Percentiles rank a stretch among this genome's conserved stretches.
Conservation (phyloP, 2,888 invertebrate species). For the Nymphalis urticae region DNA sequence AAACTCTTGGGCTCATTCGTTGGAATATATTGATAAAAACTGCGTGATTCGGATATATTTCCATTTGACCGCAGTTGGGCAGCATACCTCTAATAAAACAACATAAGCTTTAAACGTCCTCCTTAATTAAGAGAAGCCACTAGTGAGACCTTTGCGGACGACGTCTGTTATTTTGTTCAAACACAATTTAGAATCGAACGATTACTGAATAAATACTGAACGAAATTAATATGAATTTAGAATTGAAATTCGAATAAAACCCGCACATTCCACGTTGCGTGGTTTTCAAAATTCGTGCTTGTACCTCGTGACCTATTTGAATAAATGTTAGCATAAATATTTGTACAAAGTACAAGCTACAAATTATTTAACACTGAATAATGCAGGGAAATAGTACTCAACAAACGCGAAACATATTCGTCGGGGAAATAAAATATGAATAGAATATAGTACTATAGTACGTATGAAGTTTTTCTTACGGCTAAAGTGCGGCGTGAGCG, state of each 20-base stretch:
- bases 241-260: neutral
- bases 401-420: neutral
- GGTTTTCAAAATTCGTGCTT: slow-evolving; percentile 7
- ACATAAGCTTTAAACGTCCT: too few relatives aligned
- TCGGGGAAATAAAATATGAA: slow-evolving; percentile 6
- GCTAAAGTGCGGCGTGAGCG: neutral
- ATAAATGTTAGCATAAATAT: slow-evolving; percentile 12
- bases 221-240: neutral
- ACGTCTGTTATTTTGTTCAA: too few relatives aligned
- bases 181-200: neutral
- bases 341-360: slow-evolving; percentile 1
- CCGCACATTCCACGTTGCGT: neutral
- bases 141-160: too few relatives aligned
- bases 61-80: too few relatives aligned
- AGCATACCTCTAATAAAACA: too few relatives aligned
- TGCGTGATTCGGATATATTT: too few relatives aligned
- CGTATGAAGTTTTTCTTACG: slow-evolving; percentile 1
- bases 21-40: too few relatives aligned
- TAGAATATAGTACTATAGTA: neutral
- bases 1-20: too few relatives aligned
- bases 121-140: too few relatives aligned
- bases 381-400: neutral
- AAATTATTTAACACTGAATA: slow-evolving; percentile 10
- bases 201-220: neutral
- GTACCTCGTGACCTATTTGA: slow-evolving; percentile 14